A percentile compares a stretch with the other conserved stretches of the same genome.
Conservation (phyloP, 2,113 vertebrate species). For the Thamnaconus septentrionalis region DNA sequence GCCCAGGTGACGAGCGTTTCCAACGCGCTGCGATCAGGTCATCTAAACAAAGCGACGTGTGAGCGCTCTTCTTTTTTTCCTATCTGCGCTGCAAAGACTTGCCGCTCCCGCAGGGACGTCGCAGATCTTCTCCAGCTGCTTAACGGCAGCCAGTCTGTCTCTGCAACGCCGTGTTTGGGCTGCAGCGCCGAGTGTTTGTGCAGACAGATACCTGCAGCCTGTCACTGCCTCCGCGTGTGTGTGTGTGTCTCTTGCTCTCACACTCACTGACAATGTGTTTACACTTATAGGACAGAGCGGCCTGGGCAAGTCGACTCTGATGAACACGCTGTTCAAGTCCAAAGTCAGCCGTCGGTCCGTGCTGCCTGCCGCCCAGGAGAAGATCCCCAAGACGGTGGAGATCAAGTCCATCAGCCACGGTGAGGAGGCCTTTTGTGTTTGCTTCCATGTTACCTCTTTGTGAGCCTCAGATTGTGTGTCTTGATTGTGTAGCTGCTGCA, state of each 20-base stretch:
- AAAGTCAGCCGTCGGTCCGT: slow-evolving; percentile 96
- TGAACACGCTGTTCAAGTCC: slow-evolving; percentile 99
- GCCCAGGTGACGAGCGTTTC: too few relatives aligned
- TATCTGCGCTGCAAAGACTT: too few relatives aligned
- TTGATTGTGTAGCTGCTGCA: too few relatives aligned
- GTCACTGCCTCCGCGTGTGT: slow-evolving; percentile 10
- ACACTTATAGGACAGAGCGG: slow-evolving; percentile 88
- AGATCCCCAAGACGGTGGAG: slow-evolving; percentile 96
- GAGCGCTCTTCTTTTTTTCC: too few relatives aligned
- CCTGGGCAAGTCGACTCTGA: slow-evolving; percentile 95
- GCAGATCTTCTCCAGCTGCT: too few relatives aligned
- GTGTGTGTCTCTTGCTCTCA: too few relatives aligned
- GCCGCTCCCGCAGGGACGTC: too few relatives aligned
- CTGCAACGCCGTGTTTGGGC: slow-evolving; percentile 12
- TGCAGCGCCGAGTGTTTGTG: slow-evolving; percentile 28
- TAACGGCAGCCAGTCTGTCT: too few relatives aligned
- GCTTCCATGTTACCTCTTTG: too few relatives aligned
- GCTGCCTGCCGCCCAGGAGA: slow-evolving; percentile 86
- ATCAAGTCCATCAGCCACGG: slow-evolving; percentile 97
- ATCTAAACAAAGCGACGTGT: too few relatives aligned
- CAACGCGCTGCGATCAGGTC: too few relatives aligned
- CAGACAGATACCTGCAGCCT: slow-evolving; percentile 29
- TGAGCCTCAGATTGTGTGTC: too few relatives aligned
- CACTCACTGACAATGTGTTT: slow-evolving; percentile 1
- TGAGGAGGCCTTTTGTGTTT: slow-evolving; percentile 41